Conservation (phyloP, 64 coral and sea anemone species). For the Anthopleura sola region DNA sequence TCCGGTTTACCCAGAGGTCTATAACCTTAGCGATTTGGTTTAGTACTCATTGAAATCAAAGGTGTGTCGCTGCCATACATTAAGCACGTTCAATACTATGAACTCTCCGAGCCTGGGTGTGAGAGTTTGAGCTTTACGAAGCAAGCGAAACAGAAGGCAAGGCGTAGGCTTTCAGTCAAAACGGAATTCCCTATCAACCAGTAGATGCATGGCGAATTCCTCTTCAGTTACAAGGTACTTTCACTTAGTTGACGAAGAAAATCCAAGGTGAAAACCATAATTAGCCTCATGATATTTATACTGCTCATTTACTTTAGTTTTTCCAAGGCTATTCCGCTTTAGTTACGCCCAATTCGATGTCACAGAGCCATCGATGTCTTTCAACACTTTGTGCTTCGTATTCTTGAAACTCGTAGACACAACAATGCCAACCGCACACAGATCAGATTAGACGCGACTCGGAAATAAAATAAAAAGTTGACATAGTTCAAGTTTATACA, state of each 20-base stretch:
- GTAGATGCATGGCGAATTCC: constrained; percentile 6
- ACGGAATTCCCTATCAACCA: neutral
- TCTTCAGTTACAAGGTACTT: constrained; percentile 9
- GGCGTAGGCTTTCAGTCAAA: neutral
- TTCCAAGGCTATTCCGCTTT: neutral
- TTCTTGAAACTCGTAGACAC: neutral
- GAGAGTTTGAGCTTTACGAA: neutral
- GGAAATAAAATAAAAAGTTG: neutral
- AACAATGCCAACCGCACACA: neutral
- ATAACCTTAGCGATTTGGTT: neutral
- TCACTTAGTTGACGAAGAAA: neutral
- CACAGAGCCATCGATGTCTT: neutral
- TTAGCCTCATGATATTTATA: neutral
- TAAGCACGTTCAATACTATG: neutral
- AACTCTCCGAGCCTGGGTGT: neutral
- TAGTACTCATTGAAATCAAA: neutral
- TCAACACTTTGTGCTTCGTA: neutral
- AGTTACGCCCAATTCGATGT: neutral
- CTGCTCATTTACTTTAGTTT: neutral
- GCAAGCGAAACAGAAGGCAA: neutral
- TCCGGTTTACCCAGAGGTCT: neutral
- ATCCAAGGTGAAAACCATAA: neutral
- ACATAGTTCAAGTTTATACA: neutral
- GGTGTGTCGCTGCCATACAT: neutral
- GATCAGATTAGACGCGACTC: neutral